These are phyloP conservation scores for Loxodonta africana DNA, from an alignment of 2,113 vertebrate species.

Conservation along the genomic window DNA sequence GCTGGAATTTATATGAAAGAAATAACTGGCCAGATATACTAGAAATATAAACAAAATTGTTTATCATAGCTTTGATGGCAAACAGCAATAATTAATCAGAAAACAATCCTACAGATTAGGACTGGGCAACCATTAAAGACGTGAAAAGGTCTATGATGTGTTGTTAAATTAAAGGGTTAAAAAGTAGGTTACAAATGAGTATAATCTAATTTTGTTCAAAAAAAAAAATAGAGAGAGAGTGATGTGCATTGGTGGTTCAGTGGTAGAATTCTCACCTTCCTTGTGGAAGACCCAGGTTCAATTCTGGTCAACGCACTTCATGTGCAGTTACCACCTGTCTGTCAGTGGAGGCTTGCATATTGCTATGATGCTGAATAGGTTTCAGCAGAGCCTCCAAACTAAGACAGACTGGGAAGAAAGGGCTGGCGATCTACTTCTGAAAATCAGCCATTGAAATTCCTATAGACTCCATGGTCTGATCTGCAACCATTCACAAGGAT, in stretches of 20 bases:
- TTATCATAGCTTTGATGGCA: neutral
- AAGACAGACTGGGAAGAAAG: neutral
- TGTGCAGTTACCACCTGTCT: neutral
- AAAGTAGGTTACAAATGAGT: neutral
- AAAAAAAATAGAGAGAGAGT: neutral
- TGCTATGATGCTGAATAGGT: neutral
- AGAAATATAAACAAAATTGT: neutral
- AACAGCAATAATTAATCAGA: neutral
- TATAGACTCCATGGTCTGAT: neutral
- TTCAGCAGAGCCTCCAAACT: neutral
- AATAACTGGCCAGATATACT: neutral
- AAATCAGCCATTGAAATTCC: neutral
- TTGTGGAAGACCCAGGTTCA: neutral
- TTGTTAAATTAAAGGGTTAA: neutral
- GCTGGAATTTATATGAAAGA: neutral
- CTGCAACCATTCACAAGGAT: neutral
- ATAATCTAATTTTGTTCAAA: neutral
- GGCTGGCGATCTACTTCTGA: neutral
- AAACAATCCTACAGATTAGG: neutral
- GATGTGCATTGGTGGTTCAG: neutral
- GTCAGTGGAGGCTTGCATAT: neutral
- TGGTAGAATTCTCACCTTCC: neutral
- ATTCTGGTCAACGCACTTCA: neutral
- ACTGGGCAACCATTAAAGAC: neutral
- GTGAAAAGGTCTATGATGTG: neutral